Evolutionary conservation across 1,140 invertebrate species (phyloP), one percentile per base, ranked within the genome.

Genomic region (Drosophila kikkawai): DNA sequence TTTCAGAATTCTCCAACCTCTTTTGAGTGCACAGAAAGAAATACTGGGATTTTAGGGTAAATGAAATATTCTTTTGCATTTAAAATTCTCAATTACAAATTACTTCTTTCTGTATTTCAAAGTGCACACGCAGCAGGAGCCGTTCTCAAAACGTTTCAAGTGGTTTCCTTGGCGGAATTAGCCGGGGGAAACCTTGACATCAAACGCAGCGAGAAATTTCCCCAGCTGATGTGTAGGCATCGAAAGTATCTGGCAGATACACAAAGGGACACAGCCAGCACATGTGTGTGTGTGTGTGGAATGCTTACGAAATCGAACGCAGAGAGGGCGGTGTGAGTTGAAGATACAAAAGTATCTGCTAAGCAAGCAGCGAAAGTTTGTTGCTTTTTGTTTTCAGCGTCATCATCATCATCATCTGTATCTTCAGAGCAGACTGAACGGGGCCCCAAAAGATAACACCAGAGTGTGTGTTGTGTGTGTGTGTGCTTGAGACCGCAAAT

Each of bases 101-200:
- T 1, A 7, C 34, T 37, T 22, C 5, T 39, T 22, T 22, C 19
- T 22, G 22, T 70, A 57, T 34, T 37, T 69, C 26, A 44, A 77
- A 77, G 56, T 77, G 32, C 75, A 42, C 65, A 26, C 69, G 50
- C 64, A 55, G 69, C 69, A 70, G 84, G 84, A 87, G 85, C 66
- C 36, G 57, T 26, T 50, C 45, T 36, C 45, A 80, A 74, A 84
- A 57, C 67, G 29, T 47, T 69, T 78, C 60, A 74, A 80, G 70
- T 79, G 57, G 50, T 65, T 44, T 17, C n/a, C 47, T 57, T 22
- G 37, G 34, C 47, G 34, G 73, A 67, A 77, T 78, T 73, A 69
- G 75, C 56, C 57, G 47, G 45, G 50, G 57, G 32, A 79, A 88
- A 88, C 85, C 85, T 88, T 88, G 85, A 88, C 85, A 88, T 85